phyloP scores from a whole-genome alignment of 1,140 invertebrate genomes.

The Leptestheria dahalacensis region DNA sequence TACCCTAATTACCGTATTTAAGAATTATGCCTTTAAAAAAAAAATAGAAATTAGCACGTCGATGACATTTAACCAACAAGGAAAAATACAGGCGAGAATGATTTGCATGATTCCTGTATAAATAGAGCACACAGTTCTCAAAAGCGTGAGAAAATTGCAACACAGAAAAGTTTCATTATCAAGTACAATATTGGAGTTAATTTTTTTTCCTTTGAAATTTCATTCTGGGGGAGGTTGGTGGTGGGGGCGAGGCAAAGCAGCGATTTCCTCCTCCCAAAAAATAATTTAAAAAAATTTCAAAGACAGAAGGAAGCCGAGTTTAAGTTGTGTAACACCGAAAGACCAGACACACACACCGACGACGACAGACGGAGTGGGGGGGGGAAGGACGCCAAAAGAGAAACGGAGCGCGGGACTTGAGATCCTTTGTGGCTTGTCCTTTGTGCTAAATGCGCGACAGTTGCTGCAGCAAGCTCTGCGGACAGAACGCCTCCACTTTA shows the following conservation, averaged over 20 bases:
- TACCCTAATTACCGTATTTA: too few relatives aligned
- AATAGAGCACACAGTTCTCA: too few relatives aligned
- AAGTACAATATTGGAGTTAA: too few relatives aligned
- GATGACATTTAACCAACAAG: too few relatives aligned
- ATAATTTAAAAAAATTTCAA: not conserved
- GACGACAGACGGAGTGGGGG: not conserved
- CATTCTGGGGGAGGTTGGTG: too few relatives aligned
- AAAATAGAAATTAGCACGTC: too few relatives aligned
- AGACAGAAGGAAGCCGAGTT: not conserved
- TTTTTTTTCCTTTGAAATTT: too few relatives aligned
- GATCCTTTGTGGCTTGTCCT: constrained; percentile 3
- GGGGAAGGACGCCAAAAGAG: not conserved
- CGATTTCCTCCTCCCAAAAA: not conserved
- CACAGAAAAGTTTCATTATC: too few relatives aligned
- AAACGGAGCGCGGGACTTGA: not conserved
- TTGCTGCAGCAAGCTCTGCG: constrained; percentile 65
- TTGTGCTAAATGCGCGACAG: constrained; percentile 57
- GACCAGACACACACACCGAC: not conserved
- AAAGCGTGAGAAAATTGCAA: too few relatives aligned
- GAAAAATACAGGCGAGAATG: too few relatives aligned
- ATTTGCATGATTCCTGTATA: too few relatives aligned
- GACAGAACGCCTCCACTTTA: constrained; percentile 65
- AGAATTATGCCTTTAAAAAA: too few relatives aligned
- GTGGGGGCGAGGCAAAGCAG: not conserved
- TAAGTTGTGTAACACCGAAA: not conserved